phyloP scores from a whole-genome alignment of 2,888 invertebrate species.

The Conistra vaccinii region DNA sequence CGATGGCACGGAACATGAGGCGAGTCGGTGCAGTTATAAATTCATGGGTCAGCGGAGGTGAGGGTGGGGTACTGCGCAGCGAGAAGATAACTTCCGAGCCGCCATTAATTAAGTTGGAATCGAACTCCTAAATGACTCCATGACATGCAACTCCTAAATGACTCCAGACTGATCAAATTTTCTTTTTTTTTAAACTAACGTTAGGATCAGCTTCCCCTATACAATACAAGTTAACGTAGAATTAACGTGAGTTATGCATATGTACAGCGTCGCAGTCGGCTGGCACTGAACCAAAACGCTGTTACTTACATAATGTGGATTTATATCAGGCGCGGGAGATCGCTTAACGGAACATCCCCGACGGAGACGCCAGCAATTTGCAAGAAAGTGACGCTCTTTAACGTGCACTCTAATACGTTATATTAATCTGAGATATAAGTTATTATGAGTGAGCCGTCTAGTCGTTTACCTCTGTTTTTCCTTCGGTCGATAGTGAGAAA shows the following conservation, averaged over 20 bases:
- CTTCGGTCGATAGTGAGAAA: background rate
- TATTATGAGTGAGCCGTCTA: constrained; percentile 51
- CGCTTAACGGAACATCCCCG: constrained; percentile 65
- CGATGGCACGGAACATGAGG: no score
- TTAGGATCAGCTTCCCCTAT: background rate
- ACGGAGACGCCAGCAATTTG: constrained; percentile 83
- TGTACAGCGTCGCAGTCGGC: constrained; percentile 73
- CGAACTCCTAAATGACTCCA: no score
- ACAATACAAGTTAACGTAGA: constrained; percentile 41
- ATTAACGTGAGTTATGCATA: constrained; percentile 60
- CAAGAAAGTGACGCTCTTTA: constrained; percentile 73
- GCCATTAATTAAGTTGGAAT: no score
- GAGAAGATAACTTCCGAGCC: no score
- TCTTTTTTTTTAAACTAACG: background rate
- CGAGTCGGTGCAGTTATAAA: no score
- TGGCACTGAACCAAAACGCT: constrained; percentile 89
- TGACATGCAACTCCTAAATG: background rate
- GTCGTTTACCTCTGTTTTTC: constrained; percentile 18
- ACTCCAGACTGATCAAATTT: background rate
- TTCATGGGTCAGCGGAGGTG: no score
- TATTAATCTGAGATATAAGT: constrained; percentile 69
- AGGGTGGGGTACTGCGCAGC: no score
- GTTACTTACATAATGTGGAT: constrained; percentile 87
- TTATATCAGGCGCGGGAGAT: constrained; percentile 81
- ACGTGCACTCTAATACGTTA: constrained; percentile 64